Conservation (phyloP, 2,888 invertebrate genomes). For the Conomelus anceps region DNA sequence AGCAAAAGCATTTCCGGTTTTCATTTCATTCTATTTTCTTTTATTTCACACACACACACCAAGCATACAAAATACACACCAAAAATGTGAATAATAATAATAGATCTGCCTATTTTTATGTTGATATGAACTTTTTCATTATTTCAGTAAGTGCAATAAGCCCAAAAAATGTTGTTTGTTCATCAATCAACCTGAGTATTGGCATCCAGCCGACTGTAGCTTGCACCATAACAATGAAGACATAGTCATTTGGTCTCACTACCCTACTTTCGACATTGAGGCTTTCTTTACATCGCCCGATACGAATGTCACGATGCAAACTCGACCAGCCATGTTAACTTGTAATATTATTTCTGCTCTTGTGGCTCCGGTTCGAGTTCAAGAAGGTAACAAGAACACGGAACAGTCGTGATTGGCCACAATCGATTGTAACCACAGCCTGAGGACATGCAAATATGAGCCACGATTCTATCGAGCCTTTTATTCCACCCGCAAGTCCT, state of each 20-base stretch:
- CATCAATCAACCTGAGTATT: neutral
- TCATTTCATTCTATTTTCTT: no score
- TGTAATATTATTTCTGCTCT: neutral
- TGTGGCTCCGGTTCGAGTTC: no score
- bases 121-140: no score
- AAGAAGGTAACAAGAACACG: neutral
- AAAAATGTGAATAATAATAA: no score
- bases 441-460: neutral
- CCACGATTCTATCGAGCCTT: neutral
- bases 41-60: no score
- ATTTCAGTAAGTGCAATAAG: no score
- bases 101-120: no score
- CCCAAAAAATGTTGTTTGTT: no score
- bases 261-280: neutral
- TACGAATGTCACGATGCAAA: neutral
- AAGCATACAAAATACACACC: no score
- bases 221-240: neutral
- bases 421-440: neutral
- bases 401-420: neutral
- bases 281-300: no score
- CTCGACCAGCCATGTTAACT: neutral
- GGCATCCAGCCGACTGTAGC: neutral
- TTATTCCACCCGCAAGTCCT: neutral
- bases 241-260: neutral
- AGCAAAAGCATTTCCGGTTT: no score